Evolutionary conservation across 2,888 invertebrate species (phyloP).

Genomic region (Achlya flavicornis): DNA sequence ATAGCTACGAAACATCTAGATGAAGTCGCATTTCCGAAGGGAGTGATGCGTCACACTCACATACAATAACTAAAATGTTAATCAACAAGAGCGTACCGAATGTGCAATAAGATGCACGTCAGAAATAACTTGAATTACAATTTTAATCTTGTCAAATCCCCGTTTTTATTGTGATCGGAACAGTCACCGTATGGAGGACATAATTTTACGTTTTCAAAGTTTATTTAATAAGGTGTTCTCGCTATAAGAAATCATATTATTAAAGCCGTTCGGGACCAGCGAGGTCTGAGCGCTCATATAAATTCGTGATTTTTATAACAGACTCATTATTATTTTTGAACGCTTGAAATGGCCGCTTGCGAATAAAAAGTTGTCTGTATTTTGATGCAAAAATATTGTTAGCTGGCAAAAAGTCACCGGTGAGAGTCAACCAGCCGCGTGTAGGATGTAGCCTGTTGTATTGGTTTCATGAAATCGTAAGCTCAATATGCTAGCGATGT

Average conservation of each 20-base stretch:
- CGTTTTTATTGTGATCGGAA: conserved; percentile 76
- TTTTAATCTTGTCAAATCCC: conserved; percentile 83
- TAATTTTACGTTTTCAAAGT: conserved; percentile 77
- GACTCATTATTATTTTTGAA: conserved; percentile 78
- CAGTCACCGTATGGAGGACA: conserved; percentile 62
- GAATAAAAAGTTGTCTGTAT: conserved; percentile 77
- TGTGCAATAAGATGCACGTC: conserved; percentile 80
- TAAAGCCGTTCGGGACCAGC: conserved; percentile 49
- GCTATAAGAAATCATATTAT: conserved; percentile 79
- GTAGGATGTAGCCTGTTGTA: conserved; percentile 32
- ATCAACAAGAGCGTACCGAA: conserved; percentile 69
- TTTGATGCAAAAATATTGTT: conserved; percentile 77
- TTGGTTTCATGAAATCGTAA: conserved; percentile 48
- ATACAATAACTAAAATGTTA: conserved; percentile 49
- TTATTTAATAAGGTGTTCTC: conserved; percentile 77
- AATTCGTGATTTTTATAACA: conserved; percentile 80
- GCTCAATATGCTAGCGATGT: conserved; percentile 34
- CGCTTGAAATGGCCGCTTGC: conserved; percentile 69
- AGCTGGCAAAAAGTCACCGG: conserved; percentile 58
- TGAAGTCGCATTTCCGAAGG: conserved; percentile 41
- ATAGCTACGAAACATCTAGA: conserved; percentile 21
- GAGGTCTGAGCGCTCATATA: conserved; percentile 56
- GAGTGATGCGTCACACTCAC: conserved; percentile 50
- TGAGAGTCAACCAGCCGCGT: conserved; percentile 30
- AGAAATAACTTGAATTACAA: conserved; percentile 81